phyloP scores from a whole-genome alignment of 2,888 invertebrate species.

The Aproaerema taeniolella region DNA sequence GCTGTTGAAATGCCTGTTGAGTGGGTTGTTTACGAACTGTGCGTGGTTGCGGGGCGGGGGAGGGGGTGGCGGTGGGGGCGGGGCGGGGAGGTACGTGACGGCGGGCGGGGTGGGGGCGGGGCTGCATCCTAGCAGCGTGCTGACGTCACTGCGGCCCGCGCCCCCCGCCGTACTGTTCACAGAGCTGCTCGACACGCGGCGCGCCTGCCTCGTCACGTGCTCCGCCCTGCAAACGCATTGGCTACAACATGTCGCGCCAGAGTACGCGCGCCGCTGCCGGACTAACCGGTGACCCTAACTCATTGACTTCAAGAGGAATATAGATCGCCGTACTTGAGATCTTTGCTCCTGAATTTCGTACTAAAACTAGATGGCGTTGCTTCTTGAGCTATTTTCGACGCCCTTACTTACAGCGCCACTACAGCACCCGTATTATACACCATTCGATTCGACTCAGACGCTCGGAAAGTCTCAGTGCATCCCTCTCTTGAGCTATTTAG shows the following conservation, averaged over 20 bases:
- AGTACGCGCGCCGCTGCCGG: conserved; percentile 54
- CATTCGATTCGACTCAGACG: no score
- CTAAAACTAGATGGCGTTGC: no score
- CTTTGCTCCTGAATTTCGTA: no score
- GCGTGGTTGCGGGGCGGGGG: conserved; percentile 84
- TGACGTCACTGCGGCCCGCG: conserved; percentile 77
- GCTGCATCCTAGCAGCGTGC: conserved; percentile 90
- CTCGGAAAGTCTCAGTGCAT: no score
- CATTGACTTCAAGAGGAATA: no score
- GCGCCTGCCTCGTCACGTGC: conserved; percentile 87
- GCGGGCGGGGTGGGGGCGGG: conserved; percentile 71
- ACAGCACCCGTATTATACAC: no score
- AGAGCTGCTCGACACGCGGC: conserved; percentile 91
- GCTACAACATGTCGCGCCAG: conserved; percentile 75
- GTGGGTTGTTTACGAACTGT: conserved; percentile 91
- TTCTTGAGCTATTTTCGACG: no score
- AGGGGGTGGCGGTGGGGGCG: conserved; percentile 69
- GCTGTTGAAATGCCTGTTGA: conserved; percentile 85
- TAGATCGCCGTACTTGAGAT: background rate
- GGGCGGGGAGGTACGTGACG: conserved; percentile 68
- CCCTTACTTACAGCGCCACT: no score
- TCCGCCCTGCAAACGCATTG: conserved; percentile 89
- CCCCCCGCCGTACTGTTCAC: conserved; percentile 88
- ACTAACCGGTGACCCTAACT: conserved; percentile 49
- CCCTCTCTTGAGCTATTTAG: no score